Percentiles rank a stretch among this genome's conserved stretches.
These are phyloP conservation scores for Teleogryllus oceanicus DNA, from an alignment of 2,888 invertebrate genomes.

Conservation along the genomic window DNA sequence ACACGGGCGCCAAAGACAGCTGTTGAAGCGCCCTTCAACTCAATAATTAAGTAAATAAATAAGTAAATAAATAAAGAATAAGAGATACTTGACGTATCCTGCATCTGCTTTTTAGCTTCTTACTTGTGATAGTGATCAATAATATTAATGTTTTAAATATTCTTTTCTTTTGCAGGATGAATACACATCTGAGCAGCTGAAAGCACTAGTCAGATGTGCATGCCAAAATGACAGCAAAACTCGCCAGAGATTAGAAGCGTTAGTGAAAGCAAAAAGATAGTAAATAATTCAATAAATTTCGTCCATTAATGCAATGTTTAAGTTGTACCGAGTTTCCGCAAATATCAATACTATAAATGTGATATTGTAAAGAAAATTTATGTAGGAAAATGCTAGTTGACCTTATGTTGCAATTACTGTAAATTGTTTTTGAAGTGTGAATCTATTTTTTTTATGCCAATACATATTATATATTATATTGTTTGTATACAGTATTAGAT, in stretches of 20 bases:
- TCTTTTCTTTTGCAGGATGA: conserved; percentile 54
- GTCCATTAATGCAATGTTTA: background rate
- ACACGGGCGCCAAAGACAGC: too few species aligned
- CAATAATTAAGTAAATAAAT: too few species aligned
- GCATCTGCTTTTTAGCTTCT: too few species aligned
- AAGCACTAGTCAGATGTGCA: conserved; percentile 77
- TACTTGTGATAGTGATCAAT: too few species aligned
- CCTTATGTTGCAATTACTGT: background rate
- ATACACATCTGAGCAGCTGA: conserved; percentile 84
- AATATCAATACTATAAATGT: background rate
- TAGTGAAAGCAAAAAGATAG: conserved; percentile 60
- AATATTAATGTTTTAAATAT: conserved; percentile 33
- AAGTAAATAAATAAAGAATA: too few species aligned
- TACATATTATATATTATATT: background rate
- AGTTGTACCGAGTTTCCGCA: background rate
- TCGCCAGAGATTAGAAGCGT: conserved; percentile 69
- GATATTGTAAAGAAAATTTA: background rate
- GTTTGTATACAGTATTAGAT: conserved; percentile 4
- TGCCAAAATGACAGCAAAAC: conserved; percentile 86
- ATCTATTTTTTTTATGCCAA: conserved; percentile 22
- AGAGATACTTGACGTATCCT: too few species aligned
- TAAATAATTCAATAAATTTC: conserved; percentile 21
- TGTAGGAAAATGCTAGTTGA: background rate
- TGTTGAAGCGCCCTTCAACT: too few species aligned
- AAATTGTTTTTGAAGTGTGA: background rate